Conservation (phyloP, 2,888 invertebrate genomes). For the Nephrotoma appendiculata region DNA sequence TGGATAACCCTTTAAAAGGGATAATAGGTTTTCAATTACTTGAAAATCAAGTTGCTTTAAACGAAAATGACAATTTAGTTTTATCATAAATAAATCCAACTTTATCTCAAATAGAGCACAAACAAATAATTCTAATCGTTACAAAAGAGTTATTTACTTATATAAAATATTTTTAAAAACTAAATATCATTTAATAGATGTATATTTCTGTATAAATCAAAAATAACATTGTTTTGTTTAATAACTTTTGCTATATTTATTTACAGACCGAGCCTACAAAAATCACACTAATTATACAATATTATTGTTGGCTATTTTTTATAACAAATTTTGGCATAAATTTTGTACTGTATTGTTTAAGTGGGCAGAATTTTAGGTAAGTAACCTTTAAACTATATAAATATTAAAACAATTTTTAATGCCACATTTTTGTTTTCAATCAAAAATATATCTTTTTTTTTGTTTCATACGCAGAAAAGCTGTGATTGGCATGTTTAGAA, state of each 20-base stretch:
- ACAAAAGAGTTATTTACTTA: too few relatives aligned
- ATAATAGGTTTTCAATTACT: too few relatives aligned
- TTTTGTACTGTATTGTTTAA: conserved; percentile 66
- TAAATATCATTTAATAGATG: too few relatives aligned
- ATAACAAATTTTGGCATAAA: conserved; percentile 74
- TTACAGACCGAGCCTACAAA: neutral
- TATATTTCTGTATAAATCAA: too few relatives aligned
- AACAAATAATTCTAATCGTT: too few relatives aligned
- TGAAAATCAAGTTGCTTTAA: too few relatives aligned
- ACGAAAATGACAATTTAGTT: too few relatives aligned
- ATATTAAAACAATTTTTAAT: neutral
- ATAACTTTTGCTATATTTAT: neutral
- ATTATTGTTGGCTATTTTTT: conserved; percentile 52
- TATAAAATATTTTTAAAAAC: too few relatives aligned
- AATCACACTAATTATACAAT: conserved; percentile 38
- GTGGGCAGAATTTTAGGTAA: conserved; percentile 64
- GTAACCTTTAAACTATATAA: conserved; percentile 20
- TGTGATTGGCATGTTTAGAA: conserved; percentile 27
- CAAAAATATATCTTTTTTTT: neutral
- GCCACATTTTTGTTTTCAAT: neutral
- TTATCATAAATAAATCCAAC: too few relatives aligned
- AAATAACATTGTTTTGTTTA: neutral
- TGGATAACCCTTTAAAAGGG: too few relatives aligned
- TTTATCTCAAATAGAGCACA: too few relatives aligned
- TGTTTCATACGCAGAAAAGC: conserved; percentile 22